Base-by-base conservation (phyloP, 2,113 vertebrate genomes). In the Varanus komodoensis region DNA sequence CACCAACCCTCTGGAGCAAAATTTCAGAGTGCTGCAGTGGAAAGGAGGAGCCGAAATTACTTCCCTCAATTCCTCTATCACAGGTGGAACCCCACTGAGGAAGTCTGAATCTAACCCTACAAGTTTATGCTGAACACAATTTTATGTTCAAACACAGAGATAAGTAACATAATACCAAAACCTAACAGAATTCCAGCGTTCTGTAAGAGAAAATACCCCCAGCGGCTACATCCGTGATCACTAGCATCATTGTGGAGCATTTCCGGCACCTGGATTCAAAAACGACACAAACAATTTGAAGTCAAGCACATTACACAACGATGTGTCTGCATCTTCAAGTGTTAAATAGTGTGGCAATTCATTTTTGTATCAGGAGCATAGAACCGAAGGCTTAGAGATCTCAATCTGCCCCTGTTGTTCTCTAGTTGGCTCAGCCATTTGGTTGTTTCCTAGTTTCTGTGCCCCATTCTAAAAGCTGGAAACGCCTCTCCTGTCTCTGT, bases 191-290 rank as follows among this genome's bases (percentile, higher is more conserved):
- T 99, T 75, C 99, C 99, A 92, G 98, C 98, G 27, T 99, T 99
- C 97, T 99, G 99, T 82, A 99, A 97, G 86, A 99, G 97, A 97
- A 99, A 99, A 95, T 98, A 99, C 52, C 98, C 98, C 92, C 98
- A 99, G 90, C 99, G 98, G 94, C 99, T 99, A 92, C 99, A 99
- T 95, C 99, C 99, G 84, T 99, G 98, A 93, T 99, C 99, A 6
- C 98, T 98, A 15, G 98, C 99, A 57, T 99, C 98, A 11, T 99
- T 99, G 88, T 99, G 99, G 71, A 99, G 96, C 99, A 99, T 99
- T 97, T 99, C 99, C 0, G 99, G 99, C 2, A 99, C 98, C 99
- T 99, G 95, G 80, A 94, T 27, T 27, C 12, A 88, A 75, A 79
- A 78, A 57, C 61, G 79, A 48, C 86, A 91, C 87, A 91, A 89